These are phyloP conservation scores for Rhinolophus ferrumequinum DNA, from an alignment of 2,113 vertebrate species.

Conservation along the genomic window DNA sequence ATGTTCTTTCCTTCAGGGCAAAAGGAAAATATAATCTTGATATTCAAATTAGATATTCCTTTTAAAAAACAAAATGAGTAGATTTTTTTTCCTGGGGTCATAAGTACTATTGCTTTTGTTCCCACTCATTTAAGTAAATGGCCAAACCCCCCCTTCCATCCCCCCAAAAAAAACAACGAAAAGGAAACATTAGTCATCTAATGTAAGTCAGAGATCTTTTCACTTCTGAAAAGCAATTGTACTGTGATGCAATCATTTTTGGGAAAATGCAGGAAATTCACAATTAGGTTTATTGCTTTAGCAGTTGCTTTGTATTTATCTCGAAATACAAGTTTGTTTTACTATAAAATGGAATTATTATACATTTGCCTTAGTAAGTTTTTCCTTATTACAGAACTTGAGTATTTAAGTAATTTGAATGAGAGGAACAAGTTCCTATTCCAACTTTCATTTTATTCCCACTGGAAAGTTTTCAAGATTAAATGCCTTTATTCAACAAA, in stretches of 20 bases:
- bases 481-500: neutral
- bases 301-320: conserved; percentile 48
- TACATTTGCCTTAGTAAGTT: neutral
- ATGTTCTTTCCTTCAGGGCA: conserved; percentile 43
- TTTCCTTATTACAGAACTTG: neutral
- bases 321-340: conserved; percentile 36
- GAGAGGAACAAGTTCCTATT: neutral
- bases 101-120: neutral
- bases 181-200: conserved; percentile 19
- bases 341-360: conserved; percentile 26
- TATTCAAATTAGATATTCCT: conserved; percentile 35
- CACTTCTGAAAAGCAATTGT: conserved; percentile 48
- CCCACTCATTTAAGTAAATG: neutral
- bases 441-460: neutral
- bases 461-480: neutral
- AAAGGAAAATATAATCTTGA: conserved; percentile 32
- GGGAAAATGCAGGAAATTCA: conserved; percentile 33
- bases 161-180: neutral
- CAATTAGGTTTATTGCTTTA: conserved; percentile 50
- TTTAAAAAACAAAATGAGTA: conserved; percentile 49
- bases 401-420: neutral
- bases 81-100: neutral
- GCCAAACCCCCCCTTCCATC: too few relatives aligned
- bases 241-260: conserved; percentile 31
- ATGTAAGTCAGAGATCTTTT: conserved; percentile 38